Evolutionary conservation across 2,797 vertebrate species (phyloP).

Genomic region (Zalophus californianus): DNA sequence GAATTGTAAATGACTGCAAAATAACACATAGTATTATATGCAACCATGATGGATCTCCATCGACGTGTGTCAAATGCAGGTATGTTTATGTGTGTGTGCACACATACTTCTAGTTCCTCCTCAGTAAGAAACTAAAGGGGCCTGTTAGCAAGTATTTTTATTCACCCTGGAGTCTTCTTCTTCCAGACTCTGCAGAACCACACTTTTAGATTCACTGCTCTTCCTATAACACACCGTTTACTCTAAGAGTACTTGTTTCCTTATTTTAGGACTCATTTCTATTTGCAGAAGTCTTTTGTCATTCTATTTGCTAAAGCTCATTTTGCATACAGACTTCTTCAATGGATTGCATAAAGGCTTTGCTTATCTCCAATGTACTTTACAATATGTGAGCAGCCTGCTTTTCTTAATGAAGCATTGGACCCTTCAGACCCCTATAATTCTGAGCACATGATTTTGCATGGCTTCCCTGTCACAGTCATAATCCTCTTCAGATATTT

Average conservation of each 20-base stretch:
- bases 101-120: neutral
- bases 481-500: neutral
- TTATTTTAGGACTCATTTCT: neutral
- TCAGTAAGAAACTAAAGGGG: neutral
- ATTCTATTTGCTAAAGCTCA: constrained; percentile 30
- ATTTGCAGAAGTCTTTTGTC: constrained; percentile 30
- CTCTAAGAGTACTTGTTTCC: neutral
- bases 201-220: neutral
- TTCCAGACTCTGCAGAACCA: neutral
- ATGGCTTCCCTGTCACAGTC: neutral
- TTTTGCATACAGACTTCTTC: neutral
- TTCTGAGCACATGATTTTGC: neutral
- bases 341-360: neutral
- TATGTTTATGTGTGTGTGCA: neutral
- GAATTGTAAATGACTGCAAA: neutral
- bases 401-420: neutral
- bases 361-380: neutral
- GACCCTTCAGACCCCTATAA: neutral
- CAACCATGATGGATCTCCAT: neutral
- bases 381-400: neutral
- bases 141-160: neutral
- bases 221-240: neutral
- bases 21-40: neutral
- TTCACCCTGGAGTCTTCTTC: neutral
- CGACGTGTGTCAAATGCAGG: neutral